A percentile compares a stretch with the other conserved stretches of the same genome.
Conservation (phyloP, 2,888 invertebrate species). For the Hirtodrosophila cameraria region DNA sequence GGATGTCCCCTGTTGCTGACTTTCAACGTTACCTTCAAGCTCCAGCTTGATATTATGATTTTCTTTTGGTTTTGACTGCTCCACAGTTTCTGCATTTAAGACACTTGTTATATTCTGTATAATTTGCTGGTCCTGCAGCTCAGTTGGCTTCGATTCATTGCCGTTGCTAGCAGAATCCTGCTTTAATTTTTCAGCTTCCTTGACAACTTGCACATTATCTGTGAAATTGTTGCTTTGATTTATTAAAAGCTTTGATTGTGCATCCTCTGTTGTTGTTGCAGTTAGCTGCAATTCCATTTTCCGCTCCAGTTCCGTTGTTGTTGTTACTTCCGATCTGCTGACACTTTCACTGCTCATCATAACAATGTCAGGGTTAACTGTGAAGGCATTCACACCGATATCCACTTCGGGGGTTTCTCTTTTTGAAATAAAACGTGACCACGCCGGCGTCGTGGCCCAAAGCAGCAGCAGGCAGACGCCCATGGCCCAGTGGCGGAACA, state of each 20-base stretch:
- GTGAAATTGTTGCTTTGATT: not conserved
- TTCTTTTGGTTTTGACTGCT: not conserved
- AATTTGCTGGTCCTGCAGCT: not conserved
- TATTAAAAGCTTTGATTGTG: not conserved
- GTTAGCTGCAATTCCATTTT: not conserved
- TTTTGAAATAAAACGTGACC: slow-evolving; percentile 71
- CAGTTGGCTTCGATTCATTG: not conserved
- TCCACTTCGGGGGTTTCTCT: slow-evolving; percentile 60
- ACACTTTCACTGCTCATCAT: slow-evolving; percentile 50
- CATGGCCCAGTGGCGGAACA: slow-evolving; percentile 29
- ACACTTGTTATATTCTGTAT: not conserved
- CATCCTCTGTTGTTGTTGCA: slow-evolving; percentile 16
- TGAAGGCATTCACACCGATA: slow-evolving; percentile 33
- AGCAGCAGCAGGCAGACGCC: slow-evolving; percentile 38
- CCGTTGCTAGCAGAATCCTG: not conserved
- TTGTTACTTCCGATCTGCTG: slow-evolving; percentile 13
- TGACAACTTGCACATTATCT: not conserved
- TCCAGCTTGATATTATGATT: no score
- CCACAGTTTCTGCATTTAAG: not conserved
- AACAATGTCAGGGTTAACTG: slow-evolving; percentile 73
- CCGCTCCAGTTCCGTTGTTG: slow-evolving; percentile 3
- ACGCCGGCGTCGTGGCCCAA: slow-evolving; percentile 41
- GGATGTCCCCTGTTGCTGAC: no score
- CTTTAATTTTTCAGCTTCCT: not conserved
- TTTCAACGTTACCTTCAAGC: no score